These are phyloP conservation scores for Coreoperca whiteheadi DNA, from an alignment of 2,113 vertebrate species.

Conservation along the genomic window DNA sequence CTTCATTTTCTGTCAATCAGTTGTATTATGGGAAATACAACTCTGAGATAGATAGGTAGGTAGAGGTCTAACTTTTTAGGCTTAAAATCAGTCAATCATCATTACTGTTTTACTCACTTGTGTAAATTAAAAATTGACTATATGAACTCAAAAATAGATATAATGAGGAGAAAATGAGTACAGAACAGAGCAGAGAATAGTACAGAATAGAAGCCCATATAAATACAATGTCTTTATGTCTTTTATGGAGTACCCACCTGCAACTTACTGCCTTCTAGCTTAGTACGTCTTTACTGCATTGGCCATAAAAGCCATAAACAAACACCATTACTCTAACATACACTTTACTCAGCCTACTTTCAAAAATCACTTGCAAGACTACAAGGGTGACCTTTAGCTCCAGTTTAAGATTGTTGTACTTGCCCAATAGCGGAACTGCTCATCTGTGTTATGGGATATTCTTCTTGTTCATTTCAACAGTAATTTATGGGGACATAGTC, in stretches of 20 bases:
- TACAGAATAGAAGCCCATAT: background rate
- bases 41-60: background rate
- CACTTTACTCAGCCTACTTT: background rate
- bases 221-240: slow-evolving; percentile 8
- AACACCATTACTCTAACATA: slow-evolving; percentile 14
- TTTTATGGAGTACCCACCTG: background rate
- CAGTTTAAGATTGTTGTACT: background rate
- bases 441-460: background rate
- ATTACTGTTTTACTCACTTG: background rate
- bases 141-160: background rate
- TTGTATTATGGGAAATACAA: background rate
- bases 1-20: background rate
- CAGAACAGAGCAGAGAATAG: background rate
- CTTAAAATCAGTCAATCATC: background rate
- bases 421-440: background rate
- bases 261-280: background rate
- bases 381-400: background rate
- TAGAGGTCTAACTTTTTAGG: background rate
- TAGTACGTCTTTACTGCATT: slow-evolving; percentile 10
- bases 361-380: slow-evolving; percentile 7
- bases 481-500: background rate
- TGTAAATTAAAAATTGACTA: background rate
- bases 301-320: slow-evolving; percentile 32
- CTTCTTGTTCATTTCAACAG: background rate
- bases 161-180: background rate